phyloP scores from a whole-genome alignment of 2,797 vertebrate species.

The Mormyrops attenuatus region DNA sequence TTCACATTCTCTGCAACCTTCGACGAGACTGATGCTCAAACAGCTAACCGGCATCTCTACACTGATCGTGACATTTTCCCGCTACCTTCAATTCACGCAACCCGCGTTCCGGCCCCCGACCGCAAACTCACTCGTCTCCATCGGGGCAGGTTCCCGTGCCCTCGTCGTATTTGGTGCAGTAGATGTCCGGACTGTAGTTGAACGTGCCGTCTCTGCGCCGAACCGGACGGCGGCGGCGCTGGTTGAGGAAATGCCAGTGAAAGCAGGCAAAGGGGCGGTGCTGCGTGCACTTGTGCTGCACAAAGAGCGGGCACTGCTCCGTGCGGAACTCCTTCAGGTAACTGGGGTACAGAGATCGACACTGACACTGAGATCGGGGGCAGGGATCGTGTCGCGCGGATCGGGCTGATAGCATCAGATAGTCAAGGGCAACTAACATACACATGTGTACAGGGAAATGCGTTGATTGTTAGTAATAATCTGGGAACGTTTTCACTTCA shows the following conservation, averaged over 20 bases:
- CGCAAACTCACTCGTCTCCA: constrained; percentile 89
- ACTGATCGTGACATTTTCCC: neutral
- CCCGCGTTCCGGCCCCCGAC: neutral
- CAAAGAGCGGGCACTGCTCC: constrained; percentile 95
- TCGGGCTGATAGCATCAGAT: neutral
- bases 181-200: constrained; percentile 97
- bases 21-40: neutral
- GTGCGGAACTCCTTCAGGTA: constrained; percentile 98
- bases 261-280: constrained; percentile 96
- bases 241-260: constrained; percentile 98
- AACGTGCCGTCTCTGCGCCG: constrained; percentile 92
- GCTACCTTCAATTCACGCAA: neutral
- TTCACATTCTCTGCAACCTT: neutral
- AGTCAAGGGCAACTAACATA: neutral
- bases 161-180: constrained; percentile 97
- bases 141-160: constrained; percentile 91
- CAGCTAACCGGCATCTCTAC: neutral
- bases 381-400: neutral
- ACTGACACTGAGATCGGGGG: neutral
- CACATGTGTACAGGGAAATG: neutral
- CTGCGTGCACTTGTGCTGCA: constrained; percentile 97
- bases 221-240: constrained; percentile 87
- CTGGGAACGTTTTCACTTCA: neutral
- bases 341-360: constrained; percentile 54
- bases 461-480: neutral